Base-by-base conservation (phyloP, 2,888 invertebrate species). In the Lissocephala sabroskyi region DNA sequence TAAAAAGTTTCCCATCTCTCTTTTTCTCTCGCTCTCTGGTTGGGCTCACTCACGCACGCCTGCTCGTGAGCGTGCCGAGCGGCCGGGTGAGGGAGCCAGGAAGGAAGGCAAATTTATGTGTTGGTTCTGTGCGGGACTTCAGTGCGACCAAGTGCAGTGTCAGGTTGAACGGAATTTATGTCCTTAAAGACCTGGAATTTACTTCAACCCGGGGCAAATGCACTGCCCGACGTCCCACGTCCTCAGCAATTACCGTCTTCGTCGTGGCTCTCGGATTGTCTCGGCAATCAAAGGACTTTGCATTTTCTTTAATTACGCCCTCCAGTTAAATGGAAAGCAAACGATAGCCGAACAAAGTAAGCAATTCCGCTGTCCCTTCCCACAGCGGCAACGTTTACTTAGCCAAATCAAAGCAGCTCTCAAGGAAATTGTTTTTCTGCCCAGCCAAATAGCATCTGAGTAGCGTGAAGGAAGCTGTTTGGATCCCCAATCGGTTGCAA, bases 241-340 rank as follows among this genome's bases (percentile, higher is more conserved):
- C 56, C 11, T 39, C 19, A 10, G 18, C 17, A 17, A 43, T 26
- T 32, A 32, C 23, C 17, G 18, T 14, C 26, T 29, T 29, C 16
- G 47, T 56, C 43, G 37, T 41, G 62, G 47, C 62, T n/a, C n/a
- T n/a, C n/a, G n/a, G n/a, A n/a, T n/a, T n/a, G n/a, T n/a, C n/a
- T n/a, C 46, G 56, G 49, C 74, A 70, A 70, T 74, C 66, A 74
- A 70, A 74, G 65, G 52, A 49, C n/a, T n/a, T n/a, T n/a, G n/a
- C n/a, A n/a, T n/a, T n/a, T 71, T 71, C 67, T 74, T 71, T 71
- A 71, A 71, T 71, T 71, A 74, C 71, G 63, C 71, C 71, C 74
- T 47, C 50, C 56, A 70, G 75, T 59, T 63, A 63, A 71, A 74
- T 74, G 65, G 74, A 71, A 71, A 67, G 61, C 65, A 70, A 70